Evolutionary conservation across 2,113 vertebrate species (phyloP).

Genomic region (Burhinus bistriatus): DNA sequence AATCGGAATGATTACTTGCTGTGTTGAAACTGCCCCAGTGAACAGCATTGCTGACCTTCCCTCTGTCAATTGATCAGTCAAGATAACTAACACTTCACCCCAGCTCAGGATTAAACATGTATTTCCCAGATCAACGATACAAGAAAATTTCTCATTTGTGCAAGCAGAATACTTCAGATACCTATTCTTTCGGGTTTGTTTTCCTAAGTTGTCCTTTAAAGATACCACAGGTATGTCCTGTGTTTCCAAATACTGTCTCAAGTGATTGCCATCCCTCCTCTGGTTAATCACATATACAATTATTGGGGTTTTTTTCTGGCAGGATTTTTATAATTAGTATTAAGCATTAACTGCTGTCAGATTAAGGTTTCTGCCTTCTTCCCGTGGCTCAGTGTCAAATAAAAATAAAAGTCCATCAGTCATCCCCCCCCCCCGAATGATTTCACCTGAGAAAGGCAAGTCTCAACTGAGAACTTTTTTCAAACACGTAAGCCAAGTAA

Average conservation of each 20-base stretch:
- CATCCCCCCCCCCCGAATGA: neutral
- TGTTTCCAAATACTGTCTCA: neutral
- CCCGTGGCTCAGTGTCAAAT: neutral
- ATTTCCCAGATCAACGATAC: constrained; percentile 4
- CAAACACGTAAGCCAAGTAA: neutral
- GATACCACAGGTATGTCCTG: neutral
- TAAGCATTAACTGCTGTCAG: neutral
- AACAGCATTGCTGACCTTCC: constrained; percentile 18
- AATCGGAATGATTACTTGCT: neutral
- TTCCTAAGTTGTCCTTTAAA: neutral
- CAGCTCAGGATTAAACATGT: neutral
- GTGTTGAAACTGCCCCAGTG: neutral
- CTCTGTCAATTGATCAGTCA: constrained; percentile 25
- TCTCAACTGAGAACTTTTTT: neutral
- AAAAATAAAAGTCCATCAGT: neutral
- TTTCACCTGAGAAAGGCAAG: neutral
- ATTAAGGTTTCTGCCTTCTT: neutral
- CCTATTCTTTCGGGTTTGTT: neutral
- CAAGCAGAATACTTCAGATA: neutral
- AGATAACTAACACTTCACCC: constrained; percentile 8
- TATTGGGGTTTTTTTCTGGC: neutral
- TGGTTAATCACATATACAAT: neutral
- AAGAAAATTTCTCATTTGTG: constrained; percentile 20
- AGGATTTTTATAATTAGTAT: neutral
- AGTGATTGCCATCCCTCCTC: neutral